phyloP scores from a whole-genome alignment of 2,113 vertebrate species.

The Chionis minor region DNA sequence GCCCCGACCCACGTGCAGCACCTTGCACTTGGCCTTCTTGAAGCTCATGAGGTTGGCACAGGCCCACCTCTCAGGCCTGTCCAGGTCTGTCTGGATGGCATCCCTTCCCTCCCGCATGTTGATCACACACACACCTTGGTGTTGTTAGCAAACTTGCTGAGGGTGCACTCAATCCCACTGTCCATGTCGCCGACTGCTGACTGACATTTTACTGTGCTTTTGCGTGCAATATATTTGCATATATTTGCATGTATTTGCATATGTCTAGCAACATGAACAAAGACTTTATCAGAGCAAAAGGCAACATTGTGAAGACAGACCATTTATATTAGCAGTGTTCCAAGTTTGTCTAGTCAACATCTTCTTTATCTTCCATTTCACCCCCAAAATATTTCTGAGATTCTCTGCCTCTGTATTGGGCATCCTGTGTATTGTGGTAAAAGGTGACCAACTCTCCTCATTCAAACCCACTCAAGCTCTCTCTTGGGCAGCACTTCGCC shows the following conservation, averaged over 20 bases:
- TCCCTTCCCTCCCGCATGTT: not conserved
- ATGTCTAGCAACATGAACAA: not conserved
- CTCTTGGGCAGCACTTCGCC: not conserved
- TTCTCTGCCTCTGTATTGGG: not conserved
- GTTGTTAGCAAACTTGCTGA: not conserved
- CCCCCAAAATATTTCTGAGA: not conserved
- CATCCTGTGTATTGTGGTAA: rapidly evolving
- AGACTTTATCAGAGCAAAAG: not conserved
- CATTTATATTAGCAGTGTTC: not conserved
- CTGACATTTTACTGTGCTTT: not conserved
- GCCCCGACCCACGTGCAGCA: not conserved
- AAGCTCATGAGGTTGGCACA: not conserved
- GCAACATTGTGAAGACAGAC: not conserved
- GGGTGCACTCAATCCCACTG: not conserved
- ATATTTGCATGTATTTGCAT: not conserved
- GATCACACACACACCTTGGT: not conserved
- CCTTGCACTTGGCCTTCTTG: not conserved
- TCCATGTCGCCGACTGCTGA: not conserved
- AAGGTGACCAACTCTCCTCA: not conserved
- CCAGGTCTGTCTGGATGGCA: not conserved
- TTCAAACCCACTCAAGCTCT: not conserved
- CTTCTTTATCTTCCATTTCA: not conserved
- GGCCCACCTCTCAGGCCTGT: not conserved
- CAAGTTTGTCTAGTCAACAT: not conserved
- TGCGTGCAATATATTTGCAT: not conserved